A percentile compares a stretch with the other conserved stretches of the same genome.
Evolutionary conservation across 2,113 vertebrate species (phyloP).

Genomic region (Cyanoliseus patagonus): DNA sequence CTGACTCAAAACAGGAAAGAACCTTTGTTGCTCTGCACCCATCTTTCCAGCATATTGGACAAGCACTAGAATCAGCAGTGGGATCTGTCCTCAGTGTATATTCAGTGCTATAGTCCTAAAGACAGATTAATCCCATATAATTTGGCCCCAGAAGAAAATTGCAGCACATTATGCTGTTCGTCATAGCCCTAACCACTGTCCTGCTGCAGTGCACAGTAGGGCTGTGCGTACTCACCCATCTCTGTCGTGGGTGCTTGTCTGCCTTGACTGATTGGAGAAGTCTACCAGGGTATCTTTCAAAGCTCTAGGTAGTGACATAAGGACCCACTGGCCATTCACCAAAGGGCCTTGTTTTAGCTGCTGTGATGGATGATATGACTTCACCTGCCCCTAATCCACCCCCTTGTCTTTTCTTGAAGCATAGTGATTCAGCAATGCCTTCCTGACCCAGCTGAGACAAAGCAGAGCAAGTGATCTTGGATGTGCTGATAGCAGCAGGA

Average conservation of each 20-base stretch:
- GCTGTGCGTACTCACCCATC: neutral
- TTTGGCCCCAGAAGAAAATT: neutral
- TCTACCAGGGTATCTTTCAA: neutral
- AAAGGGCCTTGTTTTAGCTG: neutral
- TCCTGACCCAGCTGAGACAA: slow-evolving; percentile 33
- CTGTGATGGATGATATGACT: neutral
- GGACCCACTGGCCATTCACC: neutral
- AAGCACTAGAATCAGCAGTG: neutral
- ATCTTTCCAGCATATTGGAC: neutral
- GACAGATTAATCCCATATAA: neutral
- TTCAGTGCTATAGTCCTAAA: neutral
- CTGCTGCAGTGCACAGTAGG: neutral
- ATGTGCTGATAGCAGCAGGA: slow-evolving; percentile 45
- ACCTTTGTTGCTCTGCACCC: neutral
- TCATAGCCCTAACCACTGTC: neutral
- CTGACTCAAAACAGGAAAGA: neutral
- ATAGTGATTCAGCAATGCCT: slow-evolving; percentile 41
- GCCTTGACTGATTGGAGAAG: neutral
- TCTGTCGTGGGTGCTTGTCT: neutral
- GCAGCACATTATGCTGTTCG: neutral
- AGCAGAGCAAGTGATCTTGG: slow-evolving; percentile 24
- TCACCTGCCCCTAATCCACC: neutral
- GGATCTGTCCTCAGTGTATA: neutral
- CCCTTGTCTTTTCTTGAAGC: neutral
- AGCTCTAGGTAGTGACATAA: neutral